These are phyloP conservation scores for Synanthedon andrenaeformis DNA, from an alignment of 2,888 invertebrate species.

Conservation along the genomic window DNA sequence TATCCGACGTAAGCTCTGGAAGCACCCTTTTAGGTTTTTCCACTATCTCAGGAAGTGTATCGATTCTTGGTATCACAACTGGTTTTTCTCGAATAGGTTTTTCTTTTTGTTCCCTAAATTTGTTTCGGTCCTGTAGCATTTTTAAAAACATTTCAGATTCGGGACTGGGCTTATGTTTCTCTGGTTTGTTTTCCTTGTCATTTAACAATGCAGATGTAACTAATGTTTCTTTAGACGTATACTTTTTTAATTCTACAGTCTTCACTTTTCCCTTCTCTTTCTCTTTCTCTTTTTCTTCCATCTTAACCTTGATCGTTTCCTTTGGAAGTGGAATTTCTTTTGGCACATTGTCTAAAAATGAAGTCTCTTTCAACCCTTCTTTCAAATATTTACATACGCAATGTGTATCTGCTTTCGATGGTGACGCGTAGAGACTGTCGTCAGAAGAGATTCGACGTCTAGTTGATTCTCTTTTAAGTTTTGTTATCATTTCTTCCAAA, in stretches of 20 bases:
- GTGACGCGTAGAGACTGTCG: not conserved
- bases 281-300: not conserved
- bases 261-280: not conserved
- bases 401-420: not conserved
- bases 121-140: conserved; percentile 11
- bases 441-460: not conserved
- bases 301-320: not conserved
- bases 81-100: not conserved
- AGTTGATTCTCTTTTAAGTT: conserved; percentile 7
- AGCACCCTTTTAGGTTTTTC: conserved; percentile 11
- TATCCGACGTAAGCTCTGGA: conserved; percentile 14
- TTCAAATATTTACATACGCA: conserved; percentile 18
- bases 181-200: not conserved
- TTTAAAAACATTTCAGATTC: conserved; percentile 10
- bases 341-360: not conserved
- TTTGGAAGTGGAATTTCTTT: not conserved
- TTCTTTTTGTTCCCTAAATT: conserved; percentile 5
- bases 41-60: not conserved
- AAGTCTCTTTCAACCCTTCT: not conserved
- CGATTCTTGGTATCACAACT: not conserved
- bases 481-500: conserved; percentile 16
- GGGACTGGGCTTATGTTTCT: conserved; percentile 4
- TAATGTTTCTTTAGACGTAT: not conserved
- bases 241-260: not conserved
- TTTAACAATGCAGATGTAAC: not conserved